A percentile compares a stretch with the other conserved stretches of the same genome.
These are phyloP conservation scores for Arothron firmamentum DNA, from an alignment of 2,113 vertebrate genomes.

Conservation along the genomic window DNA sequence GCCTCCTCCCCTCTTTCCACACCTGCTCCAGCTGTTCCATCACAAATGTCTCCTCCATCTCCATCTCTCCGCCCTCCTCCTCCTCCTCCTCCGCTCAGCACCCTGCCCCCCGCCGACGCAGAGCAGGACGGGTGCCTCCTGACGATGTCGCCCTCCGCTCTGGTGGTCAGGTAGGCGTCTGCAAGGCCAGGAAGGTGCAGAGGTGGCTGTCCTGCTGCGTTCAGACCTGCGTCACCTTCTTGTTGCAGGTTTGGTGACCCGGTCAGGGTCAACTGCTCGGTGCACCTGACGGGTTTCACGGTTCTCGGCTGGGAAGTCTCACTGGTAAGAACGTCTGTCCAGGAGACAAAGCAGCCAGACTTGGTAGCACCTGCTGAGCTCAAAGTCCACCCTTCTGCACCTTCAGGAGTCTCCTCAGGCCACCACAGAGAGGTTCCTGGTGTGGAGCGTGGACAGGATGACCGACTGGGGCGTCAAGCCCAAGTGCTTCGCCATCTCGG, in stretches of 20 bases:
- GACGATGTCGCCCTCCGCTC: constrained; percentile 36
- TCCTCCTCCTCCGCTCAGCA: neutral
- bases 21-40: constrained; percentile 7
- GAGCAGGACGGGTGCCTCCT: constrained; percentile 27
- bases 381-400: neutral
- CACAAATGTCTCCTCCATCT: constrained; percentile 26
- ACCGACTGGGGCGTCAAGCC: constrained; percentile 42
- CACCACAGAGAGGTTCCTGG: neutral
- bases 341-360: too few species aligned
- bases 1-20: constrained; percentile 23
- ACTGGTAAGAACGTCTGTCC: constrained; percentile 22
- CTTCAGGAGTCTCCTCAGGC: fast-evolving
- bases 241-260: constrained; percentile 59
- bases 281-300: fast-evolving
- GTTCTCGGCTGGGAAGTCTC: constrained; percentile 29
- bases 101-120: neutral
- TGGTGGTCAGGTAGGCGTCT: constrained; percentile 61
- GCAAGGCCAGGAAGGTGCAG: neutral
- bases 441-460: constrained; percentile 48
- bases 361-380: too few species aligned
- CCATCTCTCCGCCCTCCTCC: neutral
- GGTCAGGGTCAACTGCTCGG: constrained; percentile 53
- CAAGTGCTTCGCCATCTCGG: constrained; percentile 22
- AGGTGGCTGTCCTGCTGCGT: neutral
- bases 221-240: neutral